Conservation (phyloP, 2,113 vertebrate species). For the Rhinolophus sinicus region DNA sequence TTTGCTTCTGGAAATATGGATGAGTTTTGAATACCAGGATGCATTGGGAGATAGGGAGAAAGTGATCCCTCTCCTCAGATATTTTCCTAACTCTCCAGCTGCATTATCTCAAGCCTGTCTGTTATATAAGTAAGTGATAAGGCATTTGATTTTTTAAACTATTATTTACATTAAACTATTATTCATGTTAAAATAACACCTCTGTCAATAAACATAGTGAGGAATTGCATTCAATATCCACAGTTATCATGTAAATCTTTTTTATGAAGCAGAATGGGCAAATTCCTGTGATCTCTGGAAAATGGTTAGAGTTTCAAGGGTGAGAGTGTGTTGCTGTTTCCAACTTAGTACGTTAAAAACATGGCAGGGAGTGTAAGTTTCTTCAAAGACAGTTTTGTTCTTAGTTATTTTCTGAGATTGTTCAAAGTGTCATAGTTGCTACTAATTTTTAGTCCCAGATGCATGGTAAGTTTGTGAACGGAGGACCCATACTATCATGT, state of each 20-base stretch:
- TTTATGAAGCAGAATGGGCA: background rate
- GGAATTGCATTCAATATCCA: background rate
- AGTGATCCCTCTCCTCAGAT: background rate
- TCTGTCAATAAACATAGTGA: background rate
- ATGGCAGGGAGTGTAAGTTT: slow-evolving; percentile 7
- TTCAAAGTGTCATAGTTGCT: background rate
- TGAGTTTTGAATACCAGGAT: background rate
- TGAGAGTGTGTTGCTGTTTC: background rate
- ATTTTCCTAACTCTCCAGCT: background rate
- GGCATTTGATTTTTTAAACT: background rate
- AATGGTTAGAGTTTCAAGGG: background rate
- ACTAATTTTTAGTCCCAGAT: background rate
- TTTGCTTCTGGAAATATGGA: slow-evolving; percentile 51
- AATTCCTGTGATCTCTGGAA: background rate
- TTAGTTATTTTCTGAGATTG: slow-evolving; percentile 13
- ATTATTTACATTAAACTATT: background rate
- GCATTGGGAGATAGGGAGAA: background rate
- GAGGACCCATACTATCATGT: background rate
- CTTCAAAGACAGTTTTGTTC: slow-evolving; percentile 22
- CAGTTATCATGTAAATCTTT: background rate
- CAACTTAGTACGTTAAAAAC: background rate
- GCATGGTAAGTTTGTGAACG: background rate
- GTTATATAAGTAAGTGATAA: background rate
- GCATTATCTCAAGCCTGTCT: background rate
- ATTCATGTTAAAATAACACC: background rate